Evolutionary conservation across 2,797 vertebrate species (phyloP).

Genomic region (Chaenodraco wilsoni): DNA sequence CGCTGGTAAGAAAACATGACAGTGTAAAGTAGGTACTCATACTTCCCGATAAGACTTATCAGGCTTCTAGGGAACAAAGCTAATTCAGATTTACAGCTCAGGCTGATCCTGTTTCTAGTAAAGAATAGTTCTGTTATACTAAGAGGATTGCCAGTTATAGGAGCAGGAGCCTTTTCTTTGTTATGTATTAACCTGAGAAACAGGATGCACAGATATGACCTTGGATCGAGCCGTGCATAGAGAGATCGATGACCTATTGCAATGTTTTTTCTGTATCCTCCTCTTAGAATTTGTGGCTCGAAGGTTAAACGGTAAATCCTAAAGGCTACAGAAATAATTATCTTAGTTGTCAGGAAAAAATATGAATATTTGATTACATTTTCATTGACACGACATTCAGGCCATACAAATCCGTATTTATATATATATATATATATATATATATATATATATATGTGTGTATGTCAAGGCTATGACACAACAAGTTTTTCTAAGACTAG

Average conservation of each 20-base stretch:
- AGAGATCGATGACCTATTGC: background rate
- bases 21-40: background rate
- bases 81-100: conserved; percentile 41
- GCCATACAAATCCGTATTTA: too few species aligned
- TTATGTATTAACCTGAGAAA: background rate
- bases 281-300: background rate
- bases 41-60: conserved; percentile 3
- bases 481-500: too few species aligned
- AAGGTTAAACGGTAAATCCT: background rate
- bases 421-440: too few species aligned
- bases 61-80: conserved; percentile 18
- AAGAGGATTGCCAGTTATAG: conserved; percentile 44
- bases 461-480: too few species aligned
- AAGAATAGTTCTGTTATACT: conserved; percentile 40
- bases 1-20: background rate
- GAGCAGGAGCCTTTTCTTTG: background rate
- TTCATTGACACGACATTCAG: too few species aligned
- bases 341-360: too few species aligned
- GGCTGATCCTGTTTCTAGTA: conserved; percentile 40
- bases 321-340: background rate
- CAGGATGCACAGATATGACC: conserved; percentile 15
- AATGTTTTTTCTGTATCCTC: conserved; percentile 1
- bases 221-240: background rate
- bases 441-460: too few species aligned
- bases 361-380: too few species aligned